These are phyloP conservation scores for Muricea muricata DNA, from an alignment of 92 coral and sea anemone species.

Conservation along the genomic window DNA sequence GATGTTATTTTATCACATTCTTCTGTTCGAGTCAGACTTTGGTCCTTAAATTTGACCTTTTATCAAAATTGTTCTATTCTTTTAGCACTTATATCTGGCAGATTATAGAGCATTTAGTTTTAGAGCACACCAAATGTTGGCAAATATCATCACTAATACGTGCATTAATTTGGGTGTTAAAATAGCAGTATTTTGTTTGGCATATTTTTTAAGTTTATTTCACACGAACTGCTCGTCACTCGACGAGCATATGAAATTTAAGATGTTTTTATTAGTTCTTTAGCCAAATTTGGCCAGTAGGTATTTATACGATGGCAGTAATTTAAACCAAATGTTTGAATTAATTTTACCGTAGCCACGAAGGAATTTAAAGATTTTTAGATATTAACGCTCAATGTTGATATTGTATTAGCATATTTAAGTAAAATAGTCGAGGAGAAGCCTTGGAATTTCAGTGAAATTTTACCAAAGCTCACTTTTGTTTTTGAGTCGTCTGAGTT, in stretches of 20 bases:
- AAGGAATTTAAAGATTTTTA: conserved; percentile 10
- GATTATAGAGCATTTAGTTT: too few species aligned
- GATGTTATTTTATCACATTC: background rate
- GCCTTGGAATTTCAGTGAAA: too few species aligned
- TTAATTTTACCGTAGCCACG: background rate
- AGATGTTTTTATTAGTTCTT: background rate
- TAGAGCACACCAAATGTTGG: too few species aligned
- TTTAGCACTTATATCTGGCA: background rate
- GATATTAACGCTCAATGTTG: background rate
- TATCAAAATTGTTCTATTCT: background rate
- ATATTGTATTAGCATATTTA: background rate
- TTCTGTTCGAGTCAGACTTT: background rate
- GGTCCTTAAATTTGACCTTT: background rate
- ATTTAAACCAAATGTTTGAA: background rate
- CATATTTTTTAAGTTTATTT: too few species aligned
- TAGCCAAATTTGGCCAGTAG: background rate
- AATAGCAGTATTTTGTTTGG: too few species aligned
- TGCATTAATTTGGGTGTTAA: too few species aligned
- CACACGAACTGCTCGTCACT: background rate
- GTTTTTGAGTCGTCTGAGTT: background rate
- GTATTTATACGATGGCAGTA: background rate
- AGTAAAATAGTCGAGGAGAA: background rate
- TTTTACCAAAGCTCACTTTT: background rate
- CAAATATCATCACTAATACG: too few species aligned
- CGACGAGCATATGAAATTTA: background rate